These are phyloP conservation scores for Apogon talboti DNA, from an alignment of 2,797 vertebrate species.

Conservation along the genomic window DNA sequence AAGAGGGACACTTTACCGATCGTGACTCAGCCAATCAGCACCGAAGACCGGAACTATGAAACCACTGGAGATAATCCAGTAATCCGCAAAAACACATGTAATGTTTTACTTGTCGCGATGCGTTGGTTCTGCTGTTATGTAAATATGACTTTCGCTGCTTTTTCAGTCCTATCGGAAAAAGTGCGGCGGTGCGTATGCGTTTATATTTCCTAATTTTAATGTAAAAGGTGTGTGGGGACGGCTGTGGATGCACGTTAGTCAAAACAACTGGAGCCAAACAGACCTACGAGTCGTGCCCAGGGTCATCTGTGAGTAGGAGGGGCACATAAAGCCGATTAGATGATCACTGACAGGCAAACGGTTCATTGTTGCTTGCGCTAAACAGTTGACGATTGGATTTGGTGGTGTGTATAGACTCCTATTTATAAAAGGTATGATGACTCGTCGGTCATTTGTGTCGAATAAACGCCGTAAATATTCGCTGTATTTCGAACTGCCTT, in stretches of 20 bases:
- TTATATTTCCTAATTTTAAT: neutral
- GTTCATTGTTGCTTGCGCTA: slow-evolving; percentile 66
- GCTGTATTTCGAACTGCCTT: slow-evolving; percentile 71
- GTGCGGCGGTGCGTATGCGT: no score
- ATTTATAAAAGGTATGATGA: slow-evolving; percentile 63
- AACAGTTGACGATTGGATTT: slow-evolving; percentile 60
- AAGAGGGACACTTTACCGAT: slow-evolving; percentile 33
- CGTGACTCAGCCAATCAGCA: slow-evolving; percentile 50
- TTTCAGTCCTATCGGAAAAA: neutral
- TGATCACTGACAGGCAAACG: slow-evolving; percentile 69
- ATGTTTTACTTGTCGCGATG: slow-evolving; percentile 46
- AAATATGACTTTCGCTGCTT: slow-evolving; percentile 43
- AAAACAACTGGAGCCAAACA: slow-evolving; percentile 54
- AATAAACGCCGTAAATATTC: slow-evolving; percentile 43
- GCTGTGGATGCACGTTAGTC: slow-evolving; percentile 46
- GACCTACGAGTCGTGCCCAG: slow-evolving; percentile 77
- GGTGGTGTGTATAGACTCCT: slow-evolving; percentile 51
- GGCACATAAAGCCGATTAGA: slow-evolving; percentile 78
- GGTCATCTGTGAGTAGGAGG: slow-evolving; percentile 84
- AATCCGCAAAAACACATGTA: neutral
- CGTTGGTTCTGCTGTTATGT: slow-evolving; percentile 32
- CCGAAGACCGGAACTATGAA: slow-evolving; percentile 19
- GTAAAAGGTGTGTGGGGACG: slow-evolving; percentile 13
- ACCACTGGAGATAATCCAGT: slow-evolving; percentile 15
- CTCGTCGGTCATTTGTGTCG: slow-evolving; percentile 48